phyloP scores from a whole-genome alignment of 2,113 vertebrate genomes.

The Brachypodius melanocephalos region DNA sequence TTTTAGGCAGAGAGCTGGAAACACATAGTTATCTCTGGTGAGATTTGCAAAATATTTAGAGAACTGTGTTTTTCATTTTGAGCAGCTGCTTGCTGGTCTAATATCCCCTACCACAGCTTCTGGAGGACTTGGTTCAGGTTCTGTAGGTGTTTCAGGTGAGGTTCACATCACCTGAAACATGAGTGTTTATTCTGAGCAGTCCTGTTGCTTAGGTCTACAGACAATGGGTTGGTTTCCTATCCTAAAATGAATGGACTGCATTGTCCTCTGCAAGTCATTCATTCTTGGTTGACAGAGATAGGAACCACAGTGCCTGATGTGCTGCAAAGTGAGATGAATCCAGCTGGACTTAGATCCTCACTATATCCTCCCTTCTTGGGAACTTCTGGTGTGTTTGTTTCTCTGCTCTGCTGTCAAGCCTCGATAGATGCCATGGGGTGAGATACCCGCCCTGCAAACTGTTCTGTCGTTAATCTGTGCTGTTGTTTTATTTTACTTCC shows the following conservation, averaged over 20 bases:
- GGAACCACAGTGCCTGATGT: neutral
- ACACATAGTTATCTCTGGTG: neutral
- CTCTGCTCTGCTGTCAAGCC: neutral
- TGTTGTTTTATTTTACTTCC: neutral
- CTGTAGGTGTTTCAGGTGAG: neutral
- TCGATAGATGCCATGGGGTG: rapidly evolving
- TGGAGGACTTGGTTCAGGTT: neutral
- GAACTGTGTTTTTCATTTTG: neutral
- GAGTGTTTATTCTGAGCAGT: neutral
- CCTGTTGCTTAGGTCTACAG: neutral
- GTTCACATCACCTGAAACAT: neutral
- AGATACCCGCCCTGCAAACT: neutral
- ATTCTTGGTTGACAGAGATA: neutral
- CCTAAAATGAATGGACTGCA: neutral
- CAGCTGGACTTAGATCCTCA: neutral
- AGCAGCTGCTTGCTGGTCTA: neutral
- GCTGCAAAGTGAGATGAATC: neutral
- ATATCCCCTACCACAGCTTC: neutral
- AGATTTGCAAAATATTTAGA: neutral
- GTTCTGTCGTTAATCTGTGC: neutral
- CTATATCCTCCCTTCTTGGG: neutral
- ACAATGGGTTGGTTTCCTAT: neutral
- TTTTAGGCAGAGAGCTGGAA: neutral
- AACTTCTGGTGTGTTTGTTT: neutral
- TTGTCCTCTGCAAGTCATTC: neutral